These are phyloP conservation scores for Protonemura montana DNA, from an alignment of 2,888 invertebrate genomes.

Conservation along the genomic window DNA sequence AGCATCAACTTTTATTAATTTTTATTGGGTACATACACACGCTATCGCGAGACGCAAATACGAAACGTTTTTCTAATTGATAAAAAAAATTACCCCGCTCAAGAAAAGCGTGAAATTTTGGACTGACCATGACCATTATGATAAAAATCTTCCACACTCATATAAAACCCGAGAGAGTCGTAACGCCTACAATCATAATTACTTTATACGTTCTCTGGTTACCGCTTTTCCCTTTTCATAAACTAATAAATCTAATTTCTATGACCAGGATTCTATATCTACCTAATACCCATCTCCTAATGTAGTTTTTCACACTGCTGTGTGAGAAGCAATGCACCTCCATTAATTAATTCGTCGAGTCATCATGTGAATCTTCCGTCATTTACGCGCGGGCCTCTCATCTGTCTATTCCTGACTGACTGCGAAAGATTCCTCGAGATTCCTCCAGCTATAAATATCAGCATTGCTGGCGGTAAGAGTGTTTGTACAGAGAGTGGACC, in stretches of 20 bases:
- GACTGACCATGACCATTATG: neutral
- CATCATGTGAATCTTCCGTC: conserved; percentile 18
- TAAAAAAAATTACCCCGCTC: neutral
- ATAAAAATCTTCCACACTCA: neutral
- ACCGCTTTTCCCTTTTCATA: conserved; percentile 24
- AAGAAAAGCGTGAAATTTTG: conserved; percentile 16
- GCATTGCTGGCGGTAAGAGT: neutral
- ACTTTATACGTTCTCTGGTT: neutral
- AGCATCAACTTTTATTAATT: neutral
- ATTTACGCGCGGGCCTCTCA: neutral
- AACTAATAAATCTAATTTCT: conserved; percentile 22
- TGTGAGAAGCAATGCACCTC: neutral
- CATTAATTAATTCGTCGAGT: conserved; percentile 7
- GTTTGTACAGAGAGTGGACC: neutral
- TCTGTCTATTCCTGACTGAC: neutral
- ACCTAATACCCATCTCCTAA: neutral
- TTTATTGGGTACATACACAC: neutral
- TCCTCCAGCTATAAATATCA: neutral
- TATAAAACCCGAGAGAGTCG: neutral
- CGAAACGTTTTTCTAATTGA: neutral
- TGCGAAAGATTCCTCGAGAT: neutral
- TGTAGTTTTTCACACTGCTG: neutral
- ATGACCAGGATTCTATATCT: neutral
- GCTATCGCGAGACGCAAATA: neutral
- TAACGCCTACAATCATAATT: neutral